These are phyloP conservation scores for Eumaeus atala DNA, from an alignment of 1,140 invertebrate genomes.

Conservation along the genomic window DNA sequence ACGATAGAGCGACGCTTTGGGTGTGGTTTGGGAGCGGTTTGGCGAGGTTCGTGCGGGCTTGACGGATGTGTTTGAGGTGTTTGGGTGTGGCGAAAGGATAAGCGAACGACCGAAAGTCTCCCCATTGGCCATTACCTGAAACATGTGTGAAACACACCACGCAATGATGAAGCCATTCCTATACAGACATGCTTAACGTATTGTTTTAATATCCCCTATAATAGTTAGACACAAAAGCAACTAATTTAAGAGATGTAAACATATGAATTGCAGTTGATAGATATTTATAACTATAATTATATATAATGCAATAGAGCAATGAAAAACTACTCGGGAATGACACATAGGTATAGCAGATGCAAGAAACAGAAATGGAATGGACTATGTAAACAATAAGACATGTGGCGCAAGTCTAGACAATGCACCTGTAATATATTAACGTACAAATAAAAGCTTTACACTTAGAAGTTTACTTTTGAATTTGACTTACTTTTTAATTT, in stretches of 20 bases:
- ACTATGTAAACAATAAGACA: no score
- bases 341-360: no score
- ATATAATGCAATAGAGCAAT: no score
- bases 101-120: slow-evolving; percentile 74
- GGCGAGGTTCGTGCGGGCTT: slow-evolving; percentile 53
- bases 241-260: slow-evolving; percentile 21
- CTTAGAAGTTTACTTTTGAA: no score
- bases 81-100: slow-evolving; percentile 64
- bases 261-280: background rate
- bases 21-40: slow-evolving; percentile 59
- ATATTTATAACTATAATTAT: slow-evolving; percentile 10
- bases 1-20: slow-evolving; percentile 66
- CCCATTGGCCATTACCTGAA: slow-evolving; percentile 75
- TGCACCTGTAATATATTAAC: no score
- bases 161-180: slow-evolving; percentile 74
- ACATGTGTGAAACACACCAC: slow-evolving; percentile 74
- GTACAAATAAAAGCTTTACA: no score
- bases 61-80: slow-evolving; percentile 44
- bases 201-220: slow-evolving; percentile 41
- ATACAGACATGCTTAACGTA: slow-evolving; percentile 64
- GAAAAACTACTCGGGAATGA: slow-evolving; percentile 10
- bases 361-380: no score
- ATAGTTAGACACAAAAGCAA: slow-evolving; percentile 56
- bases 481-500: no score
- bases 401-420: no score